Evolutionary conservation across 92 coral and sea anemone species (phyloP).

Genomic region (Hydrozoanthus gracilis): DNA sequence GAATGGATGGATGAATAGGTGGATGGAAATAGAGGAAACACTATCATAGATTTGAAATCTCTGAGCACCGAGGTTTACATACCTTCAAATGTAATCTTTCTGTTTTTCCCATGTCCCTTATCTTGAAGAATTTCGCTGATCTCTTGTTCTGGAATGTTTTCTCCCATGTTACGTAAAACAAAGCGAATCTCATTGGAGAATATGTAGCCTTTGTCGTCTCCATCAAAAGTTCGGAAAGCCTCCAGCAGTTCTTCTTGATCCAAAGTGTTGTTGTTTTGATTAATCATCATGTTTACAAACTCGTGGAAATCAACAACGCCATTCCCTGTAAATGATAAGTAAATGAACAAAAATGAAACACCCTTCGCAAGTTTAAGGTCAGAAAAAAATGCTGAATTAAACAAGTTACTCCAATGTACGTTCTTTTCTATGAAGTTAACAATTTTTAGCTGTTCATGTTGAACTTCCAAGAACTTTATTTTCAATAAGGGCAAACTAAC

Average conservation of each 20-base stretch:
- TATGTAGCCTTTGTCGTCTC: constrained; percentile 97
- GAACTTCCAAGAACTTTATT: too few relatives aligned
- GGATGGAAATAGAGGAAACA: too few relatives aligned
- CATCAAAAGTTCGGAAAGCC: constrained; percentile 97
- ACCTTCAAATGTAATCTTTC: constrained; percentile 97
- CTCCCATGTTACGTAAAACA: constrained; percentile 98
- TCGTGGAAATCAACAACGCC: constrained; percentile 98
- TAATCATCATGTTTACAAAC: constrained; percentile 99
- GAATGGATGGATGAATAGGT: too few relatives aligned
- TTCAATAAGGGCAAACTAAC: too few relatives aligned
- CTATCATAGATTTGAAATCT: too few relatives aligned
- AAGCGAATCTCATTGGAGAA: constrained; percentile 96
- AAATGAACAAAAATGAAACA: background rate
- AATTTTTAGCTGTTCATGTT: too few relatives aligned
- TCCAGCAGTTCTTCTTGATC: constrained; percentile 92
- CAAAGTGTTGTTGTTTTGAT: constrained; percentile 95
- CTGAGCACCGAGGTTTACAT: background rate
- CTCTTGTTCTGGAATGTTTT: constrained; percentile 95
- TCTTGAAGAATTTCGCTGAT: constrained; percentile 95
- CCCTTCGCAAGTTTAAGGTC: too few relatives aligned
- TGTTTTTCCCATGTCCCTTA: constrained; percentile 80
- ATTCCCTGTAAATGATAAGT: constrained; percentile 65
- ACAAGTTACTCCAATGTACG: too few relatives aligned
- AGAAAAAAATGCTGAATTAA: too few relatives aligned
- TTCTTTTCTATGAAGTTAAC: too few relatives aligned